Base-by-base conservation (phyloP, 2,113 vertebrate genomes). In the Terrapene triunguis region DNA sequence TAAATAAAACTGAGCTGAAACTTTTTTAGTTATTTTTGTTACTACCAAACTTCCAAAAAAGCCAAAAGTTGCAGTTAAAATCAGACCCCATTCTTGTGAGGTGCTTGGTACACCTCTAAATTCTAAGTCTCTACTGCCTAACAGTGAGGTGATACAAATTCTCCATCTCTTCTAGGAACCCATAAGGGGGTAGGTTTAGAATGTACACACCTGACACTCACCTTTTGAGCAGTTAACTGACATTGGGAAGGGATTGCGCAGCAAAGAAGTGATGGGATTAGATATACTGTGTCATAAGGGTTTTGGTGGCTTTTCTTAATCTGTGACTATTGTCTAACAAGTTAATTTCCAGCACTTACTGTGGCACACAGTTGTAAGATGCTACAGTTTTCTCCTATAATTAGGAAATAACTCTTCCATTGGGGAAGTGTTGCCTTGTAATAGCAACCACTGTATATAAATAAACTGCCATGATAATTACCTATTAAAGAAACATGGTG, bases 1-100 rank as follows among this genome's bases (percentile, higher is more conserved):
- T 89, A 95, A 97, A 97, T 97, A 97, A 97, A 97, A 53, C 92
- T 93, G 81, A 79, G 72, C 69, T 12, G 88, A 96, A 89, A 48
- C 91, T 54, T 5, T 85, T 89, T 2, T 22, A 87, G 47, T 89
- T 69, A 7, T 55, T 95, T 88, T 80, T 53, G 78, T 81, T 92
- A 59, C 53, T 35, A 69, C 8, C 22, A 29, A 44, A 32, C 88
- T 94, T 62, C 29, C 53, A 89, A 84, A 16, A 29, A 65, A 84
- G 51, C 35, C 32, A 59, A 90, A 90, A 8, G 9, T 87, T 27
- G 50, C 51, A 17, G 13, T 82, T 86, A 59, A 89, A 85, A 91
- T 6, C 3, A 42, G 78, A n/a, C 5, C 35, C 1, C 3, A n/a
- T 10, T 53, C 17, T 32, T 74, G 8, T 21, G 3, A 53, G 88